Evolutionary conservation across 2,888 invertebrate genomes (phyloP), one percentile per base, ranked within the genome.

Genomic region (Cephus sareptanus): DNA sequence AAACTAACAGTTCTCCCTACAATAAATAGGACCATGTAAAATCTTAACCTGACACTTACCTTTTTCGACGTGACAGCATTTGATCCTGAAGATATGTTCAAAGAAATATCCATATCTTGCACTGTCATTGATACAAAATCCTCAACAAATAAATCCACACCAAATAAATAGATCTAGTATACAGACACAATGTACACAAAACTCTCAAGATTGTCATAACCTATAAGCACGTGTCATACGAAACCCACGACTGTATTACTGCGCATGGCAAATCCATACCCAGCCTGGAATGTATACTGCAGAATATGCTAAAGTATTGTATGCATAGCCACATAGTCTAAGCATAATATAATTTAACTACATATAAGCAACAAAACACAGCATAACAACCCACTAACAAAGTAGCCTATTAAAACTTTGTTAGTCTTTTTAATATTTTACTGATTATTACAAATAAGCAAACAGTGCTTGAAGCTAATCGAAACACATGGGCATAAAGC

Each of bases 91-190:
- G 87, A 85, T 30, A 91, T 83, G 75, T 91, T 91, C 75, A 91
- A 83, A 79, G 85, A 87, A 79, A 91, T 90, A 82, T 91, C 90
- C 86, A 89, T 90, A 13, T 87, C 86, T 75, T 83, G 80, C 71
- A 89, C 81, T 37, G 86, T 84, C 88, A 90, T 88, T 81, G 75
- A 77, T 73, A 77, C 75, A 69, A 33, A 75, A 78, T 69, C 34
- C 37, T 56, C 56, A 56, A 23, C 56, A 56, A 40, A 6, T 40
- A 23, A 23, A 4, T 23, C 40, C 40, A 56, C 40, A 56, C 40
- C 9, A 23, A 56, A 56, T 56, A 56, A 56, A 56, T 56, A 23
- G 6, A 56, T 9, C 9, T 56, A 56, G 9, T 9, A 56, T 23
- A 9, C 1, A 56, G 9, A 56, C 56, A 56, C 56, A 56, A 56